A percentile compares a stretch with the other conserved stretches of the same genome.
These are phyloP conservation scores for Holothuria scabra DNA, from an alignment of 53 echinoderm and acorn worm genomes.

Conservation along the genomic window DNA sequence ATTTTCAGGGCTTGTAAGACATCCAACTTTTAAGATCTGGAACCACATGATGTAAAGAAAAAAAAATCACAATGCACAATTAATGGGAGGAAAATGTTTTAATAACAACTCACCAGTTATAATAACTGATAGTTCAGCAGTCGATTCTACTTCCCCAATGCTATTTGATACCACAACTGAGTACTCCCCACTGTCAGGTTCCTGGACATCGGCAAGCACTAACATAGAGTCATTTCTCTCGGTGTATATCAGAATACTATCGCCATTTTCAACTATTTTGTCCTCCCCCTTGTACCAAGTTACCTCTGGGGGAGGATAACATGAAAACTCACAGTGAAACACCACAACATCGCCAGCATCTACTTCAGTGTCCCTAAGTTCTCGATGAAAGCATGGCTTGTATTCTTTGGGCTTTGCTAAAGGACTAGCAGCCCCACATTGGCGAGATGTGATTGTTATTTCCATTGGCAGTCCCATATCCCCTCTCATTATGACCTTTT, in stretches of 20 bases:
- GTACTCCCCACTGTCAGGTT: constrained; percentile 76
- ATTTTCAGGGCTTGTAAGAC: too few species aligned
- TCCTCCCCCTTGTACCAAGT: constrained; percentile 73
- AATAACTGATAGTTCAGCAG: constrained; percentile 76
- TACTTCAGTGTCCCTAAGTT: constrained; percentile 82
- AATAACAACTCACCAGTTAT: constrained; percentile 73
- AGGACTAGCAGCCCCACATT: constrained; percentile 48
- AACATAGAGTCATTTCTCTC: constrained; percentile 73
- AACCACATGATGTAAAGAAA: too few species aligned
- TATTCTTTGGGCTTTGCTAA: constrained; percentile 69
- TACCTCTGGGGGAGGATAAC: constrained; percentile 82
- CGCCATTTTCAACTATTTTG: constrained; percentile 57
- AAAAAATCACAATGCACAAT: too few species aligned
- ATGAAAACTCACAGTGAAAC: constrained; percentile 83
- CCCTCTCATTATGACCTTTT: constrained; percentile 64
- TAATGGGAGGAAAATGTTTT: not conserved
- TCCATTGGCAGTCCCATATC: constrained; percentile 76
- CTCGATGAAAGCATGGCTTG: constrained; percentile 81
- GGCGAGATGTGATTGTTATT: constrained; percentile 71
- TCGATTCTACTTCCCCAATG: constrained; percentile 65
- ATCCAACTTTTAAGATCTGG: too few species aligned
- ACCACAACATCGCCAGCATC: constrained; percentile 93
- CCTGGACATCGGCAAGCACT: constrained; percentile 85
- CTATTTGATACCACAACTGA: constrained; percentile 75
- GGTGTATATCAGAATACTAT: constrained; percentile 76